Percentiles rank a stretch among this genome's conserved stretches.
phyloP scores from a whole-genome alignment of 2,888 invertebrate species.

The Drosophila mimetica region DNA sequence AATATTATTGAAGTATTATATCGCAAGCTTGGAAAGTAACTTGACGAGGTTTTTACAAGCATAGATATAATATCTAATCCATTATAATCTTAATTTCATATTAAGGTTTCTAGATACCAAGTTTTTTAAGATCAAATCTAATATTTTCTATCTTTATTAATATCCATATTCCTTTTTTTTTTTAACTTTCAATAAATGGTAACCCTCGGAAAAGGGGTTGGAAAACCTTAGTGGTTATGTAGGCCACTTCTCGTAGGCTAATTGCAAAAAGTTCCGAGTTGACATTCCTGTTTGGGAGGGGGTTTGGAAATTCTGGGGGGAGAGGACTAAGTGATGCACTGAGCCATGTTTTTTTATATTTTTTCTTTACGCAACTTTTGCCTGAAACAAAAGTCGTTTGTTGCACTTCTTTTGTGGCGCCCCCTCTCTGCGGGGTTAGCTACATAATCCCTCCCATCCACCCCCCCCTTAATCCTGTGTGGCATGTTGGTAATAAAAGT shows the following conservation, averaged over 20 bases:
- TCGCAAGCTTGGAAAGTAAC: too few species aligned
- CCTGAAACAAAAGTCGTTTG: constrained; percentile 63
- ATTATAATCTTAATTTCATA: too few species aligned
- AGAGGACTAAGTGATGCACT: constrained; percentile 4
- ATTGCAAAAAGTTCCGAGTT: constrained; percentile 18
- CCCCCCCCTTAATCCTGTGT: constrained; percentile 18
- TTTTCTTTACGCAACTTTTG: constrained; percentile 57
- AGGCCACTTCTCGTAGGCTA: constrained; percentile 15
- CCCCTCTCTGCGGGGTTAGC: background rate
- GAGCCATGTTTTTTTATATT: background rate
- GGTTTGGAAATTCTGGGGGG: background rate
- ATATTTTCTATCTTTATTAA: background rate
- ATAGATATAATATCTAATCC: too few species aligned
- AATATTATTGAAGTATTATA: too few species aligned
- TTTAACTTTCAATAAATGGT: background rate
- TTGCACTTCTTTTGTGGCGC: constrained; percentile 61
- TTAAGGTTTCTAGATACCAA: too few species aligned
- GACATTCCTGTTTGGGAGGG: constrained; percentile 10
- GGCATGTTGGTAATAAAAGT: constrained; percentile 60
- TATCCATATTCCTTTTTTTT: background rate
- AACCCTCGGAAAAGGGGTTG: background rate
- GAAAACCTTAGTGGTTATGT: constrained; percentile 3
- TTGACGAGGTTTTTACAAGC: too few species aligned
- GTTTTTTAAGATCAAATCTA: too few species aligned
- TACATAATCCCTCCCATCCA: background rate